Percentiles rank a stretch among this genome's conserved stretches.
Evolutionary conservation across 1,140 invertebrate genomes (phyloP).

Genomic region (Lepidurus couesii): DNA sequence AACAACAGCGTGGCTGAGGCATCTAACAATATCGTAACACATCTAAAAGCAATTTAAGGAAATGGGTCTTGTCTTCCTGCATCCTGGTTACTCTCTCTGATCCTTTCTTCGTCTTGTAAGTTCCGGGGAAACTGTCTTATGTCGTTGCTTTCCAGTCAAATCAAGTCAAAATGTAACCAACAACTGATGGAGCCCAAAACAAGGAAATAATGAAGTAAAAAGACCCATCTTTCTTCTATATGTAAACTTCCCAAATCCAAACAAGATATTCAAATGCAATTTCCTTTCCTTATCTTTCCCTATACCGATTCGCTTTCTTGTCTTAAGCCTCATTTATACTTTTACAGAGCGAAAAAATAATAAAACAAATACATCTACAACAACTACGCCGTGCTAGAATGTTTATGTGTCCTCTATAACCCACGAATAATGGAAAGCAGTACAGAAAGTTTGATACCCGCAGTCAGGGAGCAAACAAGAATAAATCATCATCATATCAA

Average conservation of each 20-base stretch:
- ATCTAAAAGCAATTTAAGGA: constrained; percentile 10
- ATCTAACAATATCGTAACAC: constrained; percentile 1
- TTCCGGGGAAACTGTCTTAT: background rate
- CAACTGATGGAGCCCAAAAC: background rate
- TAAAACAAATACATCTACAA: background rate
- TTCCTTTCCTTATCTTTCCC: background rate
- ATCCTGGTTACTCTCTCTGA: background rate
- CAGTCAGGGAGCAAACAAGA: too few relatives aligned
- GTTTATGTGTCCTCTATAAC: too few relatives aligned
- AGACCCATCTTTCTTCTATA: background rate
- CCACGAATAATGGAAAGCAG: too few relatives aligned
- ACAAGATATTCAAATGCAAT: background rate
- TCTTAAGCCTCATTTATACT: background rate
- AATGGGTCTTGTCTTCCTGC: background rate
- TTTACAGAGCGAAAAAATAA: background rate
- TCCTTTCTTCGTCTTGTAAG: background rate
- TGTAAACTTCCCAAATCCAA: background rate
- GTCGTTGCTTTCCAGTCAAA: constrained; percentile 3
- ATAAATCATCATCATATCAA: too few relatives aligned
- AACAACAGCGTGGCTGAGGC: background rate
- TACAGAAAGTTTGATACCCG: too few relatives aligned
- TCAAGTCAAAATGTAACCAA: background rate
- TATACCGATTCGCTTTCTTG: background rate
- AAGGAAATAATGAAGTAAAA: background rate
- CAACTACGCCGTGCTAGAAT: too few relatives aligned